Evolutionary conservation across 2,113 vertebrate species (phyloP), one percentile per base, ranked within the genome.

Genomic region (Todiramphus saurophagus): DNA sequence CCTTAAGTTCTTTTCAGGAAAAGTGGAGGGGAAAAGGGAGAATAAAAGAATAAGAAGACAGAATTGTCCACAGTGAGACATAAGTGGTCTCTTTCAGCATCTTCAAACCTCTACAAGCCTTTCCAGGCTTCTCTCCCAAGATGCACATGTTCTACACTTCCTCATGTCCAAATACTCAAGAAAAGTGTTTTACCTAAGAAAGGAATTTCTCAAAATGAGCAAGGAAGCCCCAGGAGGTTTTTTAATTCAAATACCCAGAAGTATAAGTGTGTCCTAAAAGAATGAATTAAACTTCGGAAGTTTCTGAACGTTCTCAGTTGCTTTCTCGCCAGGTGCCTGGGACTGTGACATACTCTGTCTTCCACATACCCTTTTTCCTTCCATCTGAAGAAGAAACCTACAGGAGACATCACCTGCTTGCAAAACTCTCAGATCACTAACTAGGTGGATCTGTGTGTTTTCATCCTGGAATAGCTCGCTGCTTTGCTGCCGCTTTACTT

Each of bases 191-290:
- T 87, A 90, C 37, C 55, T 55, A 72, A 87, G 48, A 94, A 93
- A 83, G 11, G 23, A 63, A 20, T 62, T 87, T 95, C 91, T 91
- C 77, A 82, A 69, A 89, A 90, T 50, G 77, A 89, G 50, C 53
- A 84, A 92, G 83, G 59, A 92, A 95, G 31, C 91, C 69, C 43
- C 80, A 89, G 93, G 95, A 63, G 83, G 66, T 53, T 84, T 55
- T 93, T 92, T 92, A 96, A 92, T 94, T 97, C 81, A 94, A 94
- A 95, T 44, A 91, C 66, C 74, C 59, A 7, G 46, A 92, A 95
- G 39, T 82, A 6, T 27, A 92, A 76, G 46, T 21, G 16, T 91
- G 55, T 50, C 63, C 77, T 79, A 69, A 66, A 92, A 72, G 62
- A 93, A 82, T 27, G 66, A 94, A 90, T 58, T 3, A 43, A 89